Conservation (phyloP, 2,797 vertebrate species). For the Cygnus olor region DNA sequence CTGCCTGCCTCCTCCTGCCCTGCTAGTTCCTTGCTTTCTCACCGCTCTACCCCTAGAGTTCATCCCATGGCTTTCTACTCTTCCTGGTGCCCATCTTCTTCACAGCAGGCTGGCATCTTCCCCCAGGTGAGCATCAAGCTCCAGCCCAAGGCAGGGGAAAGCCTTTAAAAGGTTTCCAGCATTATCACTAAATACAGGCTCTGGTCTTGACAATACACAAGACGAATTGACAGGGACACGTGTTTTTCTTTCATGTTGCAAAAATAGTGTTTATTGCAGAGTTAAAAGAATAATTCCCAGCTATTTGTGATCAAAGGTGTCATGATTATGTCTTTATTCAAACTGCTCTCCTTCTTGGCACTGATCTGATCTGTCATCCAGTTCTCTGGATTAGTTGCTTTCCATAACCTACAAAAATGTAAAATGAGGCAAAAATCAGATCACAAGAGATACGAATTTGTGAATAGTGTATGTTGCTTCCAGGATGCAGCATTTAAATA, state of each 20-base stretch:
- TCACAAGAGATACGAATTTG: neutral
- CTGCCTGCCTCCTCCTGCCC: neutral
- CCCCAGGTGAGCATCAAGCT: neutral
- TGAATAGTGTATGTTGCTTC: neutral
- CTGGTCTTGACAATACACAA: neutral
- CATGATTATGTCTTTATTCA: neutral
- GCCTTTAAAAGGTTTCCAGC: neutral
- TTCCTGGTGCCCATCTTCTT: neutral
- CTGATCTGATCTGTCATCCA: neutral
- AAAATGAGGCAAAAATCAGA: neutral
- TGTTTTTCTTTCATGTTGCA: neutral
- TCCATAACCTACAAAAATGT: neutral
- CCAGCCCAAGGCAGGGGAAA: neutral
- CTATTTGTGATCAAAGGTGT: neutral
- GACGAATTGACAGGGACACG: neutral
- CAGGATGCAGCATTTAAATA: neutral
- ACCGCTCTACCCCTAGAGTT: rapidly evolving
- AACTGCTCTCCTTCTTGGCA: neutral
- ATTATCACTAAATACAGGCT: rapidly evolving
- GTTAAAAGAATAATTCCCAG: neutral
- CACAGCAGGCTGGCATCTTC: neutral
- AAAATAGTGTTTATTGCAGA: neutral
- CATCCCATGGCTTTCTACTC: neutral
- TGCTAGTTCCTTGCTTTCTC: rapidly evolving
- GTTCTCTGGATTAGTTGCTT: neutral